Conservation (phyloP, 2,797 vertebrate genomes). For the Sylvia borin region DNA sequence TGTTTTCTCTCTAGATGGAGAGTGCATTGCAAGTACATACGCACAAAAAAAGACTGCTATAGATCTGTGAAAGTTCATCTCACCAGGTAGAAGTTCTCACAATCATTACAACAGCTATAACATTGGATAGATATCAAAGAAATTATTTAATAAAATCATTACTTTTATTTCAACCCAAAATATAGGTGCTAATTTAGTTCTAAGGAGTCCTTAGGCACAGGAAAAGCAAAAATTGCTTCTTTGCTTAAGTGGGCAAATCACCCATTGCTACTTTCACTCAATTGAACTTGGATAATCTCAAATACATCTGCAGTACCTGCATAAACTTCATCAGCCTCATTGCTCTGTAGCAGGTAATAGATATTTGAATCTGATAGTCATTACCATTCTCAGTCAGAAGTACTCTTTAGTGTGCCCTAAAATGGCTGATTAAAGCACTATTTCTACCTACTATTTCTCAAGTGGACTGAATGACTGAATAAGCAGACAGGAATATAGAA, state of each 20-base stretch:
- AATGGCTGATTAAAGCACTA: conserved; percentile 40
- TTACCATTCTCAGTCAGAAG: neutral
- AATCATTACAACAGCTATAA: neutral
- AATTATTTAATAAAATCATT: neutral
- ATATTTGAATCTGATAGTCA: conserved; percentile 15
- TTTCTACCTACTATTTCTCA: conserved; percentile 40
- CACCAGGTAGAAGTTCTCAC: neutral
- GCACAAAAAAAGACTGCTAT: neutral
- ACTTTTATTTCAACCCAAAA: neutral
- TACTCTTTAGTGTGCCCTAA: conserved; percentile 1
- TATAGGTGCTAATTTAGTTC: neutral
- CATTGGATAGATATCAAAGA: neutral
- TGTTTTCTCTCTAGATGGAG: neutral
- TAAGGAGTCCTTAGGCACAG: neutral
- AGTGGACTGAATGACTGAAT: conserved; percentile 31
- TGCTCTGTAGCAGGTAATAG: neutral
- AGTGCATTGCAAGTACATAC: neutral
- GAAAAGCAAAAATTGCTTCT: neutral
- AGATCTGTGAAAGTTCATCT: neutral
- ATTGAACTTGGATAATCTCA: neutral
- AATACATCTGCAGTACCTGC: neutral
- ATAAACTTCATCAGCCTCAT: neutral
- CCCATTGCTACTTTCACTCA: neutral
- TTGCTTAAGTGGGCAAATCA: neutral
- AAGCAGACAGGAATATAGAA: neutral